Evolutionary conservation across 2,888 invertebrate genomes (phyloP), one percentile per base, ranked within the genome.

Genomic region (Lymantria dispar): DNA sequence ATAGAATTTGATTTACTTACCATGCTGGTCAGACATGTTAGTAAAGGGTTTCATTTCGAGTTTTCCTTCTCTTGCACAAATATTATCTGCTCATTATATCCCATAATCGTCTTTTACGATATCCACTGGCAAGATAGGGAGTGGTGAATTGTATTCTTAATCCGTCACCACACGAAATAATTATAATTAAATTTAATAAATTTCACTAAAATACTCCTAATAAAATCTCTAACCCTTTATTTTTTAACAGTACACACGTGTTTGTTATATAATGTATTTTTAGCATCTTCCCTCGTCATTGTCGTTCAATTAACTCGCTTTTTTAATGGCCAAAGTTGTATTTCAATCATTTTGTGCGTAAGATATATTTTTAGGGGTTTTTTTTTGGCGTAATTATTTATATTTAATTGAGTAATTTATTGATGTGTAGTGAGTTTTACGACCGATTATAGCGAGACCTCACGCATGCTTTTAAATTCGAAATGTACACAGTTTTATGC

Each of bases 201-300:
- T 5, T 22, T 22, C 22, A 45, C 43, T 43, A 46, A 43, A 45
- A 51, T 44, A 38, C 22, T 8, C 1, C 38, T 38, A 7, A 33
- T 33, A 33, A 33, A 33, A 10, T 48, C 31, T 37, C 30, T 50
- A 58, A 52, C 45, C 60, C 52, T 67, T 63, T 48, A 73, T 76
- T 69, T 82, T 85, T 84, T 87, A 78, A 78, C 47, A 73, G 68
- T 69, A 11, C 52, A 76, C 89, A 89, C 83, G 74, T 90, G 89
- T 86, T 85, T 85, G 84, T 86, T 87, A 78, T 87, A 79, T 70
- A 51, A 47, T 80, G 87, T 90, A 90, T 90, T 89, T 33, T 85
- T 51, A 38, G 82, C 73, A 5, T 72, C 72, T 76, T 83, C 85
- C 80, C 73, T 71, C 77, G 82, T 84, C 81, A 83, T 83, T 84